Conservation (phyloP, 2,797 vertebrate genomes). For the Podarcis lilfordi region DNA sequence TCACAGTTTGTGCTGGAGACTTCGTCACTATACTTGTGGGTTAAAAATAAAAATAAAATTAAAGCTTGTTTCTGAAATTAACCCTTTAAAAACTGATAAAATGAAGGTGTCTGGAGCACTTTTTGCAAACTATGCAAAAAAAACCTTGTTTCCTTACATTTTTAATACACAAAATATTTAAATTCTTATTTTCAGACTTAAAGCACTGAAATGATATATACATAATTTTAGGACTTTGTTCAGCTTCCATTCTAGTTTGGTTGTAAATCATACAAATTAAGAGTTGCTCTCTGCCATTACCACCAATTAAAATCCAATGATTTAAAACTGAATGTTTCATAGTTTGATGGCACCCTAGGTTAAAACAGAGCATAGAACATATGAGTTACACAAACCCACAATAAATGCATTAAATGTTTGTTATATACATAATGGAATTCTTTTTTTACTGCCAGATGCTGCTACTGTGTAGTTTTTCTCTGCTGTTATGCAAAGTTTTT, state of each 20-base stretch:
- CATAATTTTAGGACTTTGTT: conserved; percentile 75
- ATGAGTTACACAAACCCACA: conserved; percentile 78
- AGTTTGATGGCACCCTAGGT: conserved; percentile 77
- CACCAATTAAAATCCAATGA: conserved; percentile 72
- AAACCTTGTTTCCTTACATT: conserved; percentile 64
- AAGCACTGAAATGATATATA: conserved; percentile 78
- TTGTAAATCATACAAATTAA: conserved; percentile 70
- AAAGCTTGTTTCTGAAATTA: conserved; percentile 54
- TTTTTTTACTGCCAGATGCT: conserved; percentile 80
- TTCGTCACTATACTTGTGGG: conserved; percentile 60
- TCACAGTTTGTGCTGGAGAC: conserved; percentile 79
- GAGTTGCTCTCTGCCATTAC: conserved; percentile 63
- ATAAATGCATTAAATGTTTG: conserved; percentile 78
- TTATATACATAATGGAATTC: conserved; percentile 83
- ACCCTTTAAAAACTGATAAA: conserved; percentile 69
- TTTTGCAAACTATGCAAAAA: conserved; percentile 65
- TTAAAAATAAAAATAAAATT: conserved; percentile 49
- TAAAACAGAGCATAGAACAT: conserved; percentile 74
- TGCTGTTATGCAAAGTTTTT: conserved; percentile 81
- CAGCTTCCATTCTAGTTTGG: conserved; percentile 75
- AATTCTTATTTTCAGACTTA: conserved; percentile 78
- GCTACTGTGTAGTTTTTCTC: conserved; percentile 79
- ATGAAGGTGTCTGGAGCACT: conserved; percentile 67
- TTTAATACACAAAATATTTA: conserved; percentile 78
- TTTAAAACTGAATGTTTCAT: conserved; percentile 73